Percentiles rank a stretch among this genome's conserved stretches.
Evolutionary conservation across 1,140 invertebrate genomes (phyloP).

Genomic region (Augochlora pura): DNA sequence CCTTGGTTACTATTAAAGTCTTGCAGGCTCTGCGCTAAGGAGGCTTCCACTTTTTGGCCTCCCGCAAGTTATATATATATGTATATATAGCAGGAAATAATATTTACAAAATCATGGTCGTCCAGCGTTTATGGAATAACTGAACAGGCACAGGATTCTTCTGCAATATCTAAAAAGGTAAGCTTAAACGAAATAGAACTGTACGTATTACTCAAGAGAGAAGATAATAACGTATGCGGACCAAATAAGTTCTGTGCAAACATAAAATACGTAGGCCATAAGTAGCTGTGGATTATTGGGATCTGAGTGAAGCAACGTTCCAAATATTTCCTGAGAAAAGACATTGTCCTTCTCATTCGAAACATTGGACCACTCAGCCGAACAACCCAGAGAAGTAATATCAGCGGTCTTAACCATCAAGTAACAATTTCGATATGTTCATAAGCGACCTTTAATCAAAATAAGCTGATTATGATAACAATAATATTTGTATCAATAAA

Average conservation of each 20-base stretch:
- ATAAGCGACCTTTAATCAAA: conserved; percentile 4
- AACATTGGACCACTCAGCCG: not conserved
- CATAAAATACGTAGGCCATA: conserved; percentile 33
- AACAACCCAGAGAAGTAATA: conserved; percentile 14
- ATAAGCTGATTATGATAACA: conserved; percentile 16
- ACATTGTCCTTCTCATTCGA: not conserved
- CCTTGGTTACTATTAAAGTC: conserved; percentile 12
- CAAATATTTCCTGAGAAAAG: not conserved
- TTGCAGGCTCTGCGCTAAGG: conserved; percentile 55
- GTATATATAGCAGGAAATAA: conserved; percentile 53
- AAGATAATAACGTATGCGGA: not conserved
- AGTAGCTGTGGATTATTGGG: conserved; percentile 1
- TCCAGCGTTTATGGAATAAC: conserved; percentile 12
- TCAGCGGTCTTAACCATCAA: conserved; percentile 22
- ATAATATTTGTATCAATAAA: conserved; percentile 20
- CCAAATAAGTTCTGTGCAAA: not conserved
- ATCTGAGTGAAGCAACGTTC: not conserved
- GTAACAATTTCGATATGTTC: conserved; percentile 4
- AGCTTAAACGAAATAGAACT: not conserved
- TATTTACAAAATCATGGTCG: conserved; percentile 61
- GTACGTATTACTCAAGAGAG: conserved; percentile 9
- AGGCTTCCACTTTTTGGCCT: conserved; percentile 48
- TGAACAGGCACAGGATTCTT: not conserved
- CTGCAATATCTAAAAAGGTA: not conserved
- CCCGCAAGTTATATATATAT: conserved; percentile 32